phyloP scores from a whole-genome alignment of 2,888 invertebrate genomes.

The Papilio demoleus region DNA sequence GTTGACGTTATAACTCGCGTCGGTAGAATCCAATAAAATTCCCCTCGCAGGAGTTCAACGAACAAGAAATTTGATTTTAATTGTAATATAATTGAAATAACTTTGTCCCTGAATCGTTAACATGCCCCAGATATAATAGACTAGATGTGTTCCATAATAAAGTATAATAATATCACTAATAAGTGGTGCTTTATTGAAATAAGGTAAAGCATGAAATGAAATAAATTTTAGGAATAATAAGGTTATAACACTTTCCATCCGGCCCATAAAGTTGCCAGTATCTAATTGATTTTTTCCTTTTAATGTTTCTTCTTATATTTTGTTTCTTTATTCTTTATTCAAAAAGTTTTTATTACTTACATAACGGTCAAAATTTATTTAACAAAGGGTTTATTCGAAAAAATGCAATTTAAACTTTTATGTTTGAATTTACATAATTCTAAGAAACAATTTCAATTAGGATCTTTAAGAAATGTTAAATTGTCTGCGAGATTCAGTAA shows the following conservation, averaged over 20 bases:
- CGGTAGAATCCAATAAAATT: constrained; percentile 37
- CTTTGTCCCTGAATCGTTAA: constrained; percentile 48
- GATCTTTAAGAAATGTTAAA: background rate
- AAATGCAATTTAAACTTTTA: background rate
- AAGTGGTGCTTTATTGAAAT: no score
- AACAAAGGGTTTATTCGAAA: background rate
- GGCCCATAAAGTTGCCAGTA: background rate
- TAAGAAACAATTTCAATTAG: background rate
- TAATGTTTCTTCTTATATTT: background rate
- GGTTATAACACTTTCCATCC: background rate
- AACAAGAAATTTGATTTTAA: constrained; percentile 60
- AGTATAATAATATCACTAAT: background rate
- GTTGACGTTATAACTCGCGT: constrained; percentile 24
- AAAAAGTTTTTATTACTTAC: background rate
- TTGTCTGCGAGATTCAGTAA: background rate
- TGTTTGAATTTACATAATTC: background rate
- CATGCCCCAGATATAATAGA: constrained; percentile 23
- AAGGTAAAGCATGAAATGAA: no score
- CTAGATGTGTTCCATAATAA: constrained; percentile 31
- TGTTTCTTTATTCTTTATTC: background rate
- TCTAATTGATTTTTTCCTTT: background rate
- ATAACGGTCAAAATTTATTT: background rate
- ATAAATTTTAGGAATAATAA: background rate
- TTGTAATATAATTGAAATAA: constrained; percentile 64
- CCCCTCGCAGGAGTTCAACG: constrained; percentile 49